Base-by-base conservation (phyloP, 2,888 invertebrate genomes). In the Yponomeuta evonymella region DNA sequence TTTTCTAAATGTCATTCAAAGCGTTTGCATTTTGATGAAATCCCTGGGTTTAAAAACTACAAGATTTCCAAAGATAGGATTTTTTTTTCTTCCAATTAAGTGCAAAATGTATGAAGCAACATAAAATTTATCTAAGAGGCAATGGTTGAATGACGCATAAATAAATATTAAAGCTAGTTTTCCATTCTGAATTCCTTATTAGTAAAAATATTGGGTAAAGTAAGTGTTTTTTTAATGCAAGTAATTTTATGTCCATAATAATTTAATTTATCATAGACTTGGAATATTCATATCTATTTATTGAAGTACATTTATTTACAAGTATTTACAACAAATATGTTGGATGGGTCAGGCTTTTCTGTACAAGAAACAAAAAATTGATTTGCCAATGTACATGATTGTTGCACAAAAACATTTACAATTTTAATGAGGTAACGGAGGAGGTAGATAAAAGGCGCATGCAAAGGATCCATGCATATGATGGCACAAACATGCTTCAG, bases 401-500 rank as follows among this genome's bases (percentile, higher is more conserved):
- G 12, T 29, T 33, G 29, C 65, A 33, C 33, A 65, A 65, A 29
- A 65, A 65, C 33, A 33, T 65, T 6, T 12, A 65, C 2, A 29
- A 29, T 65, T 65, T 65, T 30, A 29, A 23, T 65, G 10, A 30
- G 12, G 10, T 3, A 43, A 36, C 67, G 10, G n/a, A n/a, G n/a
- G n/a, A n/a, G n/a, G 30, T 33, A n/a, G 63, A 70, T 70, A 48
- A 12, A 23, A 69, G 83, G 86, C 85, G 73, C 86, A 89, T 89
- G 89, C 89, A 78, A 79, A 79, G 82, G 82, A 78, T 71, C 70
- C 85, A 83, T 86, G 87, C 86, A 74, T 75, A 76, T 76, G 80
- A 79, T 78, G 77, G 77, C 76, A 76, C 74, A 72, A 87, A 86
- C 88, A 80, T 77, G 75, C 75, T 70, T 75, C 79, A 79, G 29